Base-by-base conservation (phyloP, 2,797 vertebrate genomes). In the Salarias fasciatus region DNA sequence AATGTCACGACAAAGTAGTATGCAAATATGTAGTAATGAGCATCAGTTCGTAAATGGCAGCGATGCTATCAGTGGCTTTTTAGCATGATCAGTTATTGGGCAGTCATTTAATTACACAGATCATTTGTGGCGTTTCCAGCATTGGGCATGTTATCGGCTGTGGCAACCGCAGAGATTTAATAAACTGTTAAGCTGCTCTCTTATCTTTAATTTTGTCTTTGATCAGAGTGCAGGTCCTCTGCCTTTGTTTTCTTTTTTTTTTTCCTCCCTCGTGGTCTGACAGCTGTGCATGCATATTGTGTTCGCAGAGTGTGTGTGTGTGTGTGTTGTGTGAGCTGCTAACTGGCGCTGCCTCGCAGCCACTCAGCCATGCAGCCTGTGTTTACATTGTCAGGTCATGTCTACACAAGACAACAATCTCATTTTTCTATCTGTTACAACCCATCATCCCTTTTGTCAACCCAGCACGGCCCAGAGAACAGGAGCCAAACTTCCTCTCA, bases 131-230 rank as follows among this genome's bases (percentile, higher is more conserved):
- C 6, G 41, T 69, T 67, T 63, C 45, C 53, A 57, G 57, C 70
- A 55, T 47, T 50, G 54, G 41, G 57, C 63, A 33, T 70, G 28
- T 67, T 71, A 77, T 81, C 75, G 50, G 41, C 42, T 53, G 38
- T 31, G 49, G 61, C 51, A 55, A 12, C 47, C 41, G 5, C 33
- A 52, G 38, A 77, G 79, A 84, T 84, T 74, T 78, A 81, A 86
- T 82, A 82, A 85, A 65, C 70, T 66, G 63, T 75, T 73, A 63
- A 62, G 70, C 48, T 31, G 63, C 53, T 18, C 29, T 57, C 31
- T 56, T 73, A 75, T 71, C 68, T 72, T 62, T 64, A 40, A 63
- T 72, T 43, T 75, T 56, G 57, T 47, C 51, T 68, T n/a, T 75
- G 43, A 80, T 86, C 70, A 72, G 53, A 10, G 53, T 71, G 60